phyloP scores from a whole-genome alignment of 2,888 invertebrate species.

The Tachina lurida region DNA sequence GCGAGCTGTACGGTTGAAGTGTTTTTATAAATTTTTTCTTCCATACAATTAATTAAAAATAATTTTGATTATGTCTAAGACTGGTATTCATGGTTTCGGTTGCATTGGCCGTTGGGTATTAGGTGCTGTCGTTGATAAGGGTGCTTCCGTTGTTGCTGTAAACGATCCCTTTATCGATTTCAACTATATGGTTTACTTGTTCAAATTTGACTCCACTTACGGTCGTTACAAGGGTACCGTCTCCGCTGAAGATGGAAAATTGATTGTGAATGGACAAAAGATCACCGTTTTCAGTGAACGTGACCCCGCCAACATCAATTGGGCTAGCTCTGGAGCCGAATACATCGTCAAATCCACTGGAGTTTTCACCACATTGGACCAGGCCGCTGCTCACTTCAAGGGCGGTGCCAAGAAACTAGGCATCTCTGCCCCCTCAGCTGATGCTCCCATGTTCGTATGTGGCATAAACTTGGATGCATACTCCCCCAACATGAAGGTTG shows the following conservation, averaged over 20 bases:
- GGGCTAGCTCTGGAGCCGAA: conserved; percentile 91
- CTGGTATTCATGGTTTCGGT: conserved; percentile 98
- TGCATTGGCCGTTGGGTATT: conserved; percentile 92
- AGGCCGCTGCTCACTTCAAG: conserved; percentile 94
- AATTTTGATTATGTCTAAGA: conserved; percentile 87
- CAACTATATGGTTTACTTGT: conserved; percentile 99
- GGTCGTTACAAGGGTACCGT: conserved; percentile 97
- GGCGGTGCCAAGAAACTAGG: conserved; percentile 98
- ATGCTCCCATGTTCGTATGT: conserved; percentile 99
- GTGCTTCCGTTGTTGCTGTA: conserved; percentile 94
- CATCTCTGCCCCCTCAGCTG: conserved; percentile 99
- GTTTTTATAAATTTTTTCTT: conserved; percentile 38
- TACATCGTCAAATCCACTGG: conserved; percentile 99
- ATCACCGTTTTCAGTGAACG: conserved; percentile 85
- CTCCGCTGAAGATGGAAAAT: conserved; percentile 88
- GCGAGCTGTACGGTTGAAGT: conserved; percentile 70
- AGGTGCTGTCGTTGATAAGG: conserved; percentile 85
- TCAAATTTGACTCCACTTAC: conserved; percentile 99
- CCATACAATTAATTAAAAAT: conserved; percentile 43
- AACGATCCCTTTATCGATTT: conserved; percentile 99
- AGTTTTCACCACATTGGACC: conserved; percentile 98
- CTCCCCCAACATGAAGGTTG: conserved; percentile 91
- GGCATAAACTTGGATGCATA: conserved; percentile 98
- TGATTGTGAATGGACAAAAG: conserved; percentile 95
- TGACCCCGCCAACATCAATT: conserved; percentile 80